phyloP scores from a whole-genome alignment of 92 coral and sea anemone species.

The Palythoa caribaeorum region DNA sequence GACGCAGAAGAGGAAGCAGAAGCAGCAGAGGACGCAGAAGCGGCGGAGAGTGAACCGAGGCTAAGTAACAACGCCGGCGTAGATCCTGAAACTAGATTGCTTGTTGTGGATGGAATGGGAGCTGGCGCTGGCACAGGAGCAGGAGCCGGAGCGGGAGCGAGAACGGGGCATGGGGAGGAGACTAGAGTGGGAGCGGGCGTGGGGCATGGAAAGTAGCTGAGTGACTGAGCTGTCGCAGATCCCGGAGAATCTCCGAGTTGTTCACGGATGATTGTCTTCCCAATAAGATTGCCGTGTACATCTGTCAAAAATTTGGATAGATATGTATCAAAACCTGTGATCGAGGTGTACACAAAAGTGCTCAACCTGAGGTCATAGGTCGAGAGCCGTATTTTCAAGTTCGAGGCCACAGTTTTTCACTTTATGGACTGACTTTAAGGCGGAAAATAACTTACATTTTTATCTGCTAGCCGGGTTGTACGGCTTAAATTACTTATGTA shows the following conservation, averaged over 20 bases:
- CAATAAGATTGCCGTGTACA: no score
- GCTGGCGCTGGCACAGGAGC: background rate
- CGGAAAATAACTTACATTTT: no score
- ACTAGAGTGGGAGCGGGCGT: background rate
- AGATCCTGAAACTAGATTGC: background rate
- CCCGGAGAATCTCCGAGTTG: background rate
- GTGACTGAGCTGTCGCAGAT: background rate
- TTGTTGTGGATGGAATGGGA: background rate
- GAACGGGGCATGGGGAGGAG: background rate
- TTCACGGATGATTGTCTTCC: background rate
- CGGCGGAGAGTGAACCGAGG: background rate
- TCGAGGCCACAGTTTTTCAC: no score
- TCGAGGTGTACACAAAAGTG: no score
- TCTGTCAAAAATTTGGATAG: no score
- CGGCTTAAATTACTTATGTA: no score
- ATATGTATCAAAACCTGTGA: no score
- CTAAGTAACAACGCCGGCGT: background rate
- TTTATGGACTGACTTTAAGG: no score
- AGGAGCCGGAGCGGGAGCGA: background rate
- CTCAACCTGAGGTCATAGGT: no score
- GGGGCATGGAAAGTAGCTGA: background rate
- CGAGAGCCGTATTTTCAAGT: no score
- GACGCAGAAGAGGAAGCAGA: background rate
- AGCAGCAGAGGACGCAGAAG: background rate
- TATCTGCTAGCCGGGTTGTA: no score